These are phyloP conservation scores for Gyrodactylus bullatarudis DNA, from an alignment of 1,140 invertebrate genomes.

Conservation along the genomic window DNA sequence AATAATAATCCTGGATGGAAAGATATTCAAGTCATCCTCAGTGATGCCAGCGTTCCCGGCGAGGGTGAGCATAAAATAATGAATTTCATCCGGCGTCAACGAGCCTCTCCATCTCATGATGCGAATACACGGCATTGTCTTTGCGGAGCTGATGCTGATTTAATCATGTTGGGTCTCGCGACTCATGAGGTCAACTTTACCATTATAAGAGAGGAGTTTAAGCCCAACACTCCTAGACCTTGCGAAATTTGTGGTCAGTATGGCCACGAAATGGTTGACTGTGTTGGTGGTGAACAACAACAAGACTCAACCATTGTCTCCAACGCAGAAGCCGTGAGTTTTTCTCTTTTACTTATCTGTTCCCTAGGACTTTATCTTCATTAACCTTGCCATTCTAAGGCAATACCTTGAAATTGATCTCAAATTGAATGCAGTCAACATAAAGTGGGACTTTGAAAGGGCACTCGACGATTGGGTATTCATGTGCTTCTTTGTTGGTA, in stretches of 20 bases:
- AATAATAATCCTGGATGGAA: conserved; percentile 83
- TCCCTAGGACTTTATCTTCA: conserved; percentile 21
- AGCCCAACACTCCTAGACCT: conserved; percentile 67
- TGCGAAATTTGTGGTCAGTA: conserved; percentile 83
- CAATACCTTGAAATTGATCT: conserved; percentile 76
- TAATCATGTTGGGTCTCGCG: conserved; percentile 89
- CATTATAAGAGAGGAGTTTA: conserved; percentile 61
- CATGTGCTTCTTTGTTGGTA: conserved; percentile 99
- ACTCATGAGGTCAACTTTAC: conserved; percentile 97
- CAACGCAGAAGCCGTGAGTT: neutral
- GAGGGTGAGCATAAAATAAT: conserved; percentile 98
- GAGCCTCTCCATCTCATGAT: conserved; percentile 71
- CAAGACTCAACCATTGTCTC: conserved; percentile 7
- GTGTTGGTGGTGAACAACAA: conserved; percentile 30
- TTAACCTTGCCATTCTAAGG: conserved; percentile 47
- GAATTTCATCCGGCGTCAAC: conserved; percentile 81
- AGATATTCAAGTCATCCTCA: conserved; percentile 62
- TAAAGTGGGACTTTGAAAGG: conserved; percentile 29
- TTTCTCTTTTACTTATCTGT: neutral
- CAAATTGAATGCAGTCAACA: conserved; percentile 52
- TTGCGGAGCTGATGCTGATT: conserved; percentile 85
- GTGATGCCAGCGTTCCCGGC: conserved; percentile 86
- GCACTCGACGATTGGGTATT: conserved; percentile 82
- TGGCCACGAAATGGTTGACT: conserved; percentile 78
- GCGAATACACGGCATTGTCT: conserved; percentile 85